Percentiles rank a stretch among this genome's conserved stretches.
These are phyloP conservation scores for Gymnothorax reevesii DNA, from an alignment of 2,797 vertebrate species.

Conservation along the genomic window DNA sequence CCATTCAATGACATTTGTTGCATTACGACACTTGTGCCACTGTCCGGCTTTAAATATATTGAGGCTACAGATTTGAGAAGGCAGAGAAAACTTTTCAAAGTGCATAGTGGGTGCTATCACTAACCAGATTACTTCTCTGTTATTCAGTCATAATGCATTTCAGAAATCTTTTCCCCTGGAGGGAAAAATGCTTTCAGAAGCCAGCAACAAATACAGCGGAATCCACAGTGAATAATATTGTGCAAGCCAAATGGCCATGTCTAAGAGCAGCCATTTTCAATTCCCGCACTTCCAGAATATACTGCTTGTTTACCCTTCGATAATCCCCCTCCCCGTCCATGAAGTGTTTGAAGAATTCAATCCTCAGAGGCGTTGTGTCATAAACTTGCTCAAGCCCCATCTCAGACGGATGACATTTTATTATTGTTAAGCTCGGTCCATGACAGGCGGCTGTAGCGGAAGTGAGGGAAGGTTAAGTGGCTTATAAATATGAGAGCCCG, in stretches of 20 bases:
- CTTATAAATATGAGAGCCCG: constrained; percentile 35
- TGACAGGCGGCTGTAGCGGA: constrained; percentile 21
- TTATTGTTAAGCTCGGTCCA: constrained; percentile 4
- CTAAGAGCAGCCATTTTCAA: neutral
- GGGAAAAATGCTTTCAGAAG: neutral
- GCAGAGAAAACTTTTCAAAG: constrained; percentile 21
- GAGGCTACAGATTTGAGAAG: constrained; percentile 24
- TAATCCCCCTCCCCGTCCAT: neutral
- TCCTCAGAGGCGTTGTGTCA: neutral
- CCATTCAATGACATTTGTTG: constrained; percentile 42
- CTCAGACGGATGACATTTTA: constrained; percentile 35
- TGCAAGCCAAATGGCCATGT: neutral
- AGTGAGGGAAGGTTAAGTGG: constrained; percentile 36
- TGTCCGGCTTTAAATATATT: constrained; percentile 30
- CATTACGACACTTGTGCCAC: constrained; percentile 40
- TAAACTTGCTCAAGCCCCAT: constrained; percentile 19
- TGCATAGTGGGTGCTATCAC: neutral
- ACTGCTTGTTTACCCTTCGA: constrained; percentile 14
- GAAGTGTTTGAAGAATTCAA: constrained; percentile 15
- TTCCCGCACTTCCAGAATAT: neutral
- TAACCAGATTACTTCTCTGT: constrained; percentile 8
- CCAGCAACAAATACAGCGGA: neutral
- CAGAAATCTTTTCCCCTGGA: constrained; percentile 8
- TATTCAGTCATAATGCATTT: constrained; percentile 19
- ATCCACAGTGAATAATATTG: neutral